Base-by-base conservation (phyloP, 2,113 vertebrate genomes). In the Corythaixoides concolor region DNA sequence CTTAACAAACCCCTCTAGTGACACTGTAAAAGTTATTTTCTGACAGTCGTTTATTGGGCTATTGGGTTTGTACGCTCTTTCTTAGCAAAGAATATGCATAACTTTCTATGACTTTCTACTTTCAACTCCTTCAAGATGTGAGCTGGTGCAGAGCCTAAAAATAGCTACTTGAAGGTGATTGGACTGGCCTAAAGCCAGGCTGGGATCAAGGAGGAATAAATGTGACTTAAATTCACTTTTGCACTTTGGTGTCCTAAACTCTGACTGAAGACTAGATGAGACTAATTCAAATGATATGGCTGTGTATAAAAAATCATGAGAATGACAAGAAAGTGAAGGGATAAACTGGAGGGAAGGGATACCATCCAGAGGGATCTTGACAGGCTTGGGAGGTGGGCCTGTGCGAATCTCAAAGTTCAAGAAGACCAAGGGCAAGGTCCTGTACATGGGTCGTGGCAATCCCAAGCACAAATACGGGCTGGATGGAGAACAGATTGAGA, bases 141-240 rank as follows among this genome's bases (percentile, higher is more conserved):
- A 94, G 69, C 79, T 93, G 56, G 69, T 93, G 70, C 90, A 66
- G 60, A 78, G 56, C 53, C 76, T 94, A 94, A 89, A 94, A 95
- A 82, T 85, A 92, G 20, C 35, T 94, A 4, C 30, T 56, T 41
- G 66, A 43, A 81, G 68, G 87, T 78, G 73, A 69, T 19, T 68
- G 85, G 74, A 45, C 64, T 94, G 64, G 63, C 88, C 90, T 75
- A 28, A 70, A 95, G 73, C 75, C 90, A 93, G 60, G 39, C 73
- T 89, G 70, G 45, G 58, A 92, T 87, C 90, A 85, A 95, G 76
- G 58, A 93, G 72, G 74, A 93, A 88, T 85, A 83, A 83, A 88
- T 85, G 80, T 85, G 94, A 78, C 83, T 92, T 59, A 56, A 95
- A 78, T 50, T 84, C 56, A 49, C 47, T 95, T 93, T 50, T 86